Evolutionary conservation across 2,888 invertebrate species (phyloP), one percentile per base, ranked within the genome.

Genomic region (Dione juno): DNA sequence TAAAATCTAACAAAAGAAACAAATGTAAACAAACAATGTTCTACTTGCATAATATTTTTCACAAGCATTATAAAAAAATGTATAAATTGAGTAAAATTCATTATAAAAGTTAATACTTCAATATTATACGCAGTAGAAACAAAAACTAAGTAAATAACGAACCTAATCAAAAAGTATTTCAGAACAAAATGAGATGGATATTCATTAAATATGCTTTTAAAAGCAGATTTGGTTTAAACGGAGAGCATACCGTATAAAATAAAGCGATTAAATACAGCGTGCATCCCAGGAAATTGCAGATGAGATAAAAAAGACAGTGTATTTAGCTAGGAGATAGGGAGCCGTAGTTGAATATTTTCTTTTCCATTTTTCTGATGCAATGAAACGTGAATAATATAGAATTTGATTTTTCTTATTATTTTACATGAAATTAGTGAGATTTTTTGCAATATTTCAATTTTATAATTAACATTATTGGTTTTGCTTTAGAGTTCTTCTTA

Each of bases 241-340:
- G 35, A 40, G 64, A 64, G 64, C 64, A 64, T 19, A 64, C 37
- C 3, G 19, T 40, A 59, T 67, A 67, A 52, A 67, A 67, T 67
- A 41, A 67, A 67, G 50, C 59, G 52, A 67, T 67, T 67, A 67
- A 61, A 61, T 61, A 50, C 59, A 52, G 41, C 67, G 59, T 52
- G 59, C 52, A 41, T 52, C 19, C 45, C 59, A 61, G 67, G 50
- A 67, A 61, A 61, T 52, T 50, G 67, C 67, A 52, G 59, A 52
- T 41, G 59, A 52, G 52, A 67, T 50, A 48, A 67, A 67, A 67
- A 67, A 67, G 64, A 64, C 64, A 41, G 14, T 21, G 59, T 67
- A 67, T 52, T 67, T 59, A 59, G 52, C 59, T 59, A 59, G 41
- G 52, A 67, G 45, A 59, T 59, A 61, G 50, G 58, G 59, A 67